Evolutionary conservation across 2,113 vertebrate genomes (phyloP).

Genomic region (Coptodon bakossiorum): DNA sequence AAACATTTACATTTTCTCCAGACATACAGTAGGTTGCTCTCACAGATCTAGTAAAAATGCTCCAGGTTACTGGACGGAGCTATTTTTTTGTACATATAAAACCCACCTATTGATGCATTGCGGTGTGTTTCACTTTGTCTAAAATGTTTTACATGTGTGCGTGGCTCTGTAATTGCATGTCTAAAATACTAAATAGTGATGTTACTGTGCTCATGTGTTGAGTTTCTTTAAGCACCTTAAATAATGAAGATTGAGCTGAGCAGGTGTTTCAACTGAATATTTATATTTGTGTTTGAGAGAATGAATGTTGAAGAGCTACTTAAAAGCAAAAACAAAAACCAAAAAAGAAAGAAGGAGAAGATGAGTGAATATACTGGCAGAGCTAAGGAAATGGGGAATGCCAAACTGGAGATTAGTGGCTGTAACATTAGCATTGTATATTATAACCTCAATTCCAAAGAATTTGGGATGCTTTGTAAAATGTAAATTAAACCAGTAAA

Average conservation of each 20-base stretch:
- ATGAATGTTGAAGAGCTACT: neutral
- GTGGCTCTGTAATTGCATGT: neutral
- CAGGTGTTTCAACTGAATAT: neutral
- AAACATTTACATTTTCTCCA: neutral
- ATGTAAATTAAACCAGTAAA: neutral
- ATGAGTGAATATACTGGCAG: neutral
- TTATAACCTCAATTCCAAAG: neutral
- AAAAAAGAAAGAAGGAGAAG: neutral
- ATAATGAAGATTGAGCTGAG: neutral
- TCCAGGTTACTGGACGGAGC: neutral
- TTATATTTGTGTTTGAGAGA: neutral
- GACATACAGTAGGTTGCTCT: accelerated
- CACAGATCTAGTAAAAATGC: neutral
- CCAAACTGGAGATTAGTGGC: accelerated
- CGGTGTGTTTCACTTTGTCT: neutral
- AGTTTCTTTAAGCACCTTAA: neutral
- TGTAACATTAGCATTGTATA: neutral
- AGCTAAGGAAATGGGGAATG: neutral
- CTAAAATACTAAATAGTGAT: neutral
- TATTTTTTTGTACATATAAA: neutral
- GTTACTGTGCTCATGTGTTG: neutral
- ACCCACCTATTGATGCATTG: accelerated
- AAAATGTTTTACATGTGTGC: neutral
- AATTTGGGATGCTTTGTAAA: neutral
- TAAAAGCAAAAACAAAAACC: neutral